Evolutionary conservation across 2,797 vertebrate genomes (phyloP), one percentile per base, ranked within the genome.

Genomic region (Arrhamphus sclerolepis): DNA sequence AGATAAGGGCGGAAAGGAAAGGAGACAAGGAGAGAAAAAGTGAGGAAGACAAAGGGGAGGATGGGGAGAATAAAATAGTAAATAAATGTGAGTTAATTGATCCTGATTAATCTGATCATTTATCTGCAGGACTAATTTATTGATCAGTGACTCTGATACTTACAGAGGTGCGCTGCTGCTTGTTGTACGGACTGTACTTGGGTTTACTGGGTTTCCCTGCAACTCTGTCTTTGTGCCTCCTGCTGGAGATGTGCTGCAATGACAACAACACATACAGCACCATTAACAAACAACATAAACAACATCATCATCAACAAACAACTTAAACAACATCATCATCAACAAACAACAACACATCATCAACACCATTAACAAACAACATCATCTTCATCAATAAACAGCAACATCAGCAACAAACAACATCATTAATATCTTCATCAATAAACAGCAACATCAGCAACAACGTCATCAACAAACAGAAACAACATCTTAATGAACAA

Each of bases 181-280:
- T 98, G 93, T 95, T 97, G 78, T 98, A 98, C 17, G 97, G 97
- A 69, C 95, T 97, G 83, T 96, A 98, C 89, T 98, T 99, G 66
- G 97, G 96, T 88, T 99, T 99, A 89, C 93, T 89, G 51, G 96
- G 97, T 86, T 98, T 99, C 68, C 97, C 97, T 77, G 96, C 96
- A 80, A 98, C 95, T 81, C 93, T 91, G 92, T 99, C 97, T 89
- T 98, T 98, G 85, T 99, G 97, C 89, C 96, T 95, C 90, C 96
- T 94, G 88, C 97, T 98, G 92, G 97, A 97, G 90, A 99, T 98
- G 86, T 99, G 97, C 97, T 99, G 92, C 60, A 94, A 92, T 70
- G 77, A 89, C 42, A 82, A 71, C 77, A 62, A 34, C 65, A 65
- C 62, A n/a, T n/a, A n/a, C n/a, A n/a, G n/a, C n/a, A n/a, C n/a